These are phyloP conservation scores for Erpornis zantholeuca DNA, from an alignment of 2,113 vertebrate species.

Conservation along the genomic window DNA sequence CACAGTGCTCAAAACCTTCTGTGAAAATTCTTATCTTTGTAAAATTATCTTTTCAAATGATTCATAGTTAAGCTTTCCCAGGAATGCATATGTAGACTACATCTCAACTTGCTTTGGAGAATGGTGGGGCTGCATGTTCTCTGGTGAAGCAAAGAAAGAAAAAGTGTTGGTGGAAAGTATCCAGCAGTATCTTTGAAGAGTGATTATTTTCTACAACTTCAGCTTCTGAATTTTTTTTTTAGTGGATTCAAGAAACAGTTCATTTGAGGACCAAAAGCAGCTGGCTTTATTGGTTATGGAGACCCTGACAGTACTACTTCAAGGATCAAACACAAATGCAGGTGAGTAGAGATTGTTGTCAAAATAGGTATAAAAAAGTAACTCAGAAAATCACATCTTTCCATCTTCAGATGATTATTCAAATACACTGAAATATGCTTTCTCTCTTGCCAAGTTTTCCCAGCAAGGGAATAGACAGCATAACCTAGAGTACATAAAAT, in stretches of 20 bases:
- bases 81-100: not conserved
- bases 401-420: not conserved
- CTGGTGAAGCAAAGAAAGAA: not conserved
- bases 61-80: not conserved
- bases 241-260: constrained; percentile 87
- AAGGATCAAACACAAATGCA: constrained; percentile 95
- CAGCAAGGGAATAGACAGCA: not conserved
- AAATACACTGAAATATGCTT: not conserved
- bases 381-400: not conserved
- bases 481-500: not conserved
- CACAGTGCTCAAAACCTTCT: not conserved
- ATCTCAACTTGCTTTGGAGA: not conserved
- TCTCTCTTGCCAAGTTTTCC: not conserved
- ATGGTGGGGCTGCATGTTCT: not conserved
- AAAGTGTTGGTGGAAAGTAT: not conserved
- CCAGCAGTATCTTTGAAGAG: not conserved
- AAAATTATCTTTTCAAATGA: not conserved
- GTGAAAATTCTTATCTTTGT: not conserved
- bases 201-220: not conserved
- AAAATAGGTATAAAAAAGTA: not conserved
- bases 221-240: constrained; percentile 13
- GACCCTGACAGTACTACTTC: constrained; percentile 90
- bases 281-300: constrained; percentile 97
- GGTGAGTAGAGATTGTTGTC: constrained; percentile 63
- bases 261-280: constrained; percentile 94